These are phyloP conservation scores for Flabesymbios commensalis DNA, from an alignment of 2,888 invertebrate species.

Conservation along the genomic window DNA sequence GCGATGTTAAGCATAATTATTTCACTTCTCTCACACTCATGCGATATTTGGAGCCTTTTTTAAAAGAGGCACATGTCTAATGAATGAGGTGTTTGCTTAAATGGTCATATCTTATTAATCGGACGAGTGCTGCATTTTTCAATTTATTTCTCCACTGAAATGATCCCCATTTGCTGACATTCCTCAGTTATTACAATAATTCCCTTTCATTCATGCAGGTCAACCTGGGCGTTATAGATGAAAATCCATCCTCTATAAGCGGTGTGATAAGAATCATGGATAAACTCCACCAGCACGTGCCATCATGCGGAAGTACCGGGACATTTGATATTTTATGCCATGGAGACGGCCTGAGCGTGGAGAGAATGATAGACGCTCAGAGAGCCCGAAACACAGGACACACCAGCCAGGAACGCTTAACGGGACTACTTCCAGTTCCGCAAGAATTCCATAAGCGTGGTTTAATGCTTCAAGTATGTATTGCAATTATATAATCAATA, in stretches of 20 bases:
- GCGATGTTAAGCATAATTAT: no score
- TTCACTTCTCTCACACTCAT: no score
- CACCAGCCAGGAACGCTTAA: background rate
- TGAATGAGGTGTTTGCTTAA: no score
- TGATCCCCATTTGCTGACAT: no score
- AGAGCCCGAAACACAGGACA: background rate
- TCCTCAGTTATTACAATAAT: no score
- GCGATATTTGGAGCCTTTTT: no score
- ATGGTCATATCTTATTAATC: no score
- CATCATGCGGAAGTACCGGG: background rate
- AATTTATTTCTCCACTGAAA: no score
- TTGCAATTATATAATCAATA: no score
- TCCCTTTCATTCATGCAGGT: no score
- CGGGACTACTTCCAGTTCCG: background rate
- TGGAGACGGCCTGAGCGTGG: conserved; percentile 2
- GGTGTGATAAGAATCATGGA: conserved; percentile 7
- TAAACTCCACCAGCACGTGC: background rate
- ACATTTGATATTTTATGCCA: background rate
- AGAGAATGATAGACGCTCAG: conserved; percentile 6
- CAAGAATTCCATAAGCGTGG: conserved; percentile 1
- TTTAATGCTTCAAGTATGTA: background rate
- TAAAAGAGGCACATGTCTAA: no score
- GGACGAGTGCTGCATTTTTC: no score
- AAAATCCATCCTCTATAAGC: background rate
- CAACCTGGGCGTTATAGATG: background rate